Percentiles rank a stretch among this genome's conserved stretches.
phyloP scores from a whole-genome alignment of 2,797 vertebrate genomes.

The Hyperoplus immaculatus region DNA sequence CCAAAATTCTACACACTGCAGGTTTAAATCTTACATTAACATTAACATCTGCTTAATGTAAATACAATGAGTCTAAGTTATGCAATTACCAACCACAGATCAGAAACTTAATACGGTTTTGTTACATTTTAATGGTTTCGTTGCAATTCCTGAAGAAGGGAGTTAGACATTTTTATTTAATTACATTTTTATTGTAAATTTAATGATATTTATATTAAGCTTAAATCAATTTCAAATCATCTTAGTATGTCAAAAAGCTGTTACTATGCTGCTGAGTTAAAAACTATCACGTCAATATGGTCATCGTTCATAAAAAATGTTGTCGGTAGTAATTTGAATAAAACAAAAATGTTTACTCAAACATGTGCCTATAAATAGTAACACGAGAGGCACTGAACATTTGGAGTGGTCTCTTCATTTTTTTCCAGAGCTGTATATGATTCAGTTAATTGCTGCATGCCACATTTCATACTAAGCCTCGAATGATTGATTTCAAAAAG shows the following conservation, averaged over 20 bases:
- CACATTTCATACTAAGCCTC: neutral
- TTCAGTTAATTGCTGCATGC: slow-evolving; percentile 17
- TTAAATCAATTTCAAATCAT: neutral
- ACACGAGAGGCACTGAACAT: too few relatives aligned
- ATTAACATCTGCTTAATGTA: too few relatives aligned
- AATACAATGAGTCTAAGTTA: too few relatives aligned
- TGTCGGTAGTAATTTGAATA: too few relatives aligned
- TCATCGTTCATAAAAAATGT: too few relatives aligned
- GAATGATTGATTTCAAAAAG: slow-evolving; percentile 29
- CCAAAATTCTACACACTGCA: too few relatives aligned
- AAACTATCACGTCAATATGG: too few relatives aligned
- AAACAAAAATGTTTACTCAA: too few relatives aligned
- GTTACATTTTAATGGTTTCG: neutral
- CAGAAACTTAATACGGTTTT: neutral
- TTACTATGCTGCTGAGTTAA: too few relatives aligned
- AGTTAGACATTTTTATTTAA: neutral
- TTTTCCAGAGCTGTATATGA: slow-evolving; percentile 1
- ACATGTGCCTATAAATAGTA: too few relatives aligned
- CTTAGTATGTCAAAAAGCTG: neutral
- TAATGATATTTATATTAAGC: neutral
- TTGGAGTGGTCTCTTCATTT: too few relatives aligned
- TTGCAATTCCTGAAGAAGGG: neutral
- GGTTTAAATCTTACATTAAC: neutral
- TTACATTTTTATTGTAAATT: neutral
- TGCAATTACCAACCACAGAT: too few relatives aligned